Evolutionary conservation across 2,888 invertebrate species (phyloP).

Genomic region (Lumbricus terrestris): DNA sequence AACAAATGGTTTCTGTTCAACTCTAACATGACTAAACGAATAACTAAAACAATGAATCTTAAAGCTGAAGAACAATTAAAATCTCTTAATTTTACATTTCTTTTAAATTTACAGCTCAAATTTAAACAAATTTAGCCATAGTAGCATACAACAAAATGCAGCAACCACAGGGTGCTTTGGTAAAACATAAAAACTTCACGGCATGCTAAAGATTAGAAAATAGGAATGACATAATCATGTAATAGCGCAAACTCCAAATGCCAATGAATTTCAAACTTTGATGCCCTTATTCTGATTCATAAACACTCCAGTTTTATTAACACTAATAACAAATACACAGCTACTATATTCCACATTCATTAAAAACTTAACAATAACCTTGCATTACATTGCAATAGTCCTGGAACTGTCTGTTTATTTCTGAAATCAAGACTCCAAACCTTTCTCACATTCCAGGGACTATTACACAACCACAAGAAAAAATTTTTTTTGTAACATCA

Average conservation of each 20-base stretch:
- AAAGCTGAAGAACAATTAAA: neutral
- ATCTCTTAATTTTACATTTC: neutral
- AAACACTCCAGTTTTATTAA: neutral
- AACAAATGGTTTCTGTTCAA: neutral
- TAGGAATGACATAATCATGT: neutral
- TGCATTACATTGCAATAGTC: neutral
- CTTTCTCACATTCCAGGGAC: neutral
- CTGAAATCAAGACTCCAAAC: neutral
- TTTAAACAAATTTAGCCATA: neutral
- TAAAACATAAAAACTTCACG: neutral
- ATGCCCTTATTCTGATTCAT: neutral
- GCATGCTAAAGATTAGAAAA: neutral
- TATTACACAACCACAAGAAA: neutral
- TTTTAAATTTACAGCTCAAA: neutral
- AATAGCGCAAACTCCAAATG: neutral
- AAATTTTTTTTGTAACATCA: neutral
- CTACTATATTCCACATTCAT: no score
- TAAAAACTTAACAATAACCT: neutral
- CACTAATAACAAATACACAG: neutral
- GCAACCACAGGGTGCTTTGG: neutral
- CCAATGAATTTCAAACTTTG: neutral
- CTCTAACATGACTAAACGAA: neutral
- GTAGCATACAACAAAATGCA: neutral
- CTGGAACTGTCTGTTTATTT: neutral
- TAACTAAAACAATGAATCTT: neutral